Percentiles rank a stretch among this genome's conserved stretches.
These are phyloP conservation scores for Diplazon laetatorius DNA, from an alignment of 2,888 invertebrate genomes.

Conservation along the genomic window DNA sequence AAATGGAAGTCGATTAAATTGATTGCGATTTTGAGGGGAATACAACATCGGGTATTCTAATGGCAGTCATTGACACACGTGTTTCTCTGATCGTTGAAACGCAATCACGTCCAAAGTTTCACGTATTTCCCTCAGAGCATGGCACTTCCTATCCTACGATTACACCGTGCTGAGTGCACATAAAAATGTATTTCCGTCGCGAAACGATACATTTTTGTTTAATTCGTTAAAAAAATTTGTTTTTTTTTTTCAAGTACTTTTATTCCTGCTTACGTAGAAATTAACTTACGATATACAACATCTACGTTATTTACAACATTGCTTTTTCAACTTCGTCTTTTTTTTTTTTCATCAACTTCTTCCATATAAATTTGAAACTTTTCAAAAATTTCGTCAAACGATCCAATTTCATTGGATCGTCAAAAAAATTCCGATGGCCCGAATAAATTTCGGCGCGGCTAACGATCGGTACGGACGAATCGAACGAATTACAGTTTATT, in stretches of 20 bases:
- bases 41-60: constrained; percentile 35
- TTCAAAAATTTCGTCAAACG: constrained; percentile 65
- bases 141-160: constrained; percentile 80
- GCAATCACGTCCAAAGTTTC: constrained; percentile 50
- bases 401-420: constrained; percentile 76
- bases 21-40: not conserved
- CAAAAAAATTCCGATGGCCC: constrained; percentile 69
- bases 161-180: constrained; percentile 61
- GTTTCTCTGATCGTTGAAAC: constrained; percentile 23
- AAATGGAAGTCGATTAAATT: constrained; percentile 27
- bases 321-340: constrained; percentile 60
- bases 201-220: too few species aligned
- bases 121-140: constrained; percentile 76
- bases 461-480: not conserved
- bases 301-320: constrained; percentile 68
- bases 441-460: constrained; percentile 36
- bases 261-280: constrained; percentile 44
- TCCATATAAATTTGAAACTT: constrained; percentile 66
- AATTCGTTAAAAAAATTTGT: too few species aligned
- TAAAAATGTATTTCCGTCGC: constrained; percentile 36
- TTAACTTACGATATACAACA: constrained; percentile 54
- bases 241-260: constrained; percentile 64
- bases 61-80: constrained; percentile 54
- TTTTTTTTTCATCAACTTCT: constrained; percentile 56
- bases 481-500: constrained; percentile 45